Percentiles rank a stretch among this genome's conserved stretches.
These are phyloP conservation scores for Ochotona curzoniae DNA, from an alignment of 2,113 vertebrate genomes.

Conservation along the genomic window DNA sequence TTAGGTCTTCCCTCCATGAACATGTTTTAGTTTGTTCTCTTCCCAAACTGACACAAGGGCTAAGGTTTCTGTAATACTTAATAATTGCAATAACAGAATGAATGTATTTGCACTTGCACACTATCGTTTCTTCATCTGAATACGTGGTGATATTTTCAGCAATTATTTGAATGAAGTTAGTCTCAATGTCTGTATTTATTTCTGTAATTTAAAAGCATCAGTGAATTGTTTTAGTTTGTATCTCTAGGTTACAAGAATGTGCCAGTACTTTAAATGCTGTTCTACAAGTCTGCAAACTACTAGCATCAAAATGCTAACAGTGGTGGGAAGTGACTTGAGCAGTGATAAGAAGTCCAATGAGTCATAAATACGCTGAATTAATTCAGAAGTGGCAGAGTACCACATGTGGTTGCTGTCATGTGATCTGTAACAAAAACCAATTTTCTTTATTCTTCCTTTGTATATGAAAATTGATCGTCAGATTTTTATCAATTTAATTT, in stretches of 20 bases:
- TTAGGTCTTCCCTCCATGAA: not conserved
- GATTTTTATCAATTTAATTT: constrained; percentile 45
- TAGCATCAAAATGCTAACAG: constrained; percentile 19
- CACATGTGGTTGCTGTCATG: constrained; percentile 40
- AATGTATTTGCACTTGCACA: not conserved
- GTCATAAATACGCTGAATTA: constrained; percentile 64
- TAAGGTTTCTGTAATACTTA: constrained; percentile 29
- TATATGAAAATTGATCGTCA: not conserved
- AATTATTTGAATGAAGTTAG: constrained; percentile 4
- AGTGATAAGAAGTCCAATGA: constrained; percentile 43
- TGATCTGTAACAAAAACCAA: constrained; percentile 32
- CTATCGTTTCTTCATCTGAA: not conserved
- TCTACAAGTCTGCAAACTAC: not conserved
- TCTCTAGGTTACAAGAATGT: constrained; percentile 5
- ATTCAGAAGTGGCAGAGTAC: constrained; percentile 50
- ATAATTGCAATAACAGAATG: not conserved
- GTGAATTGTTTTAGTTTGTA: not conserved
- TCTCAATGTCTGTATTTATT: not conserved
- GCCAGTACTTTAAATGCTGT: not conserved
- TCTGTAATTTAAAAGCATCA: not conserved
- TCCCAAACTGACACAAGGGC: not conserved
- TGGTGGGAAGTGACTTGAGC: constrained; percentile 48
- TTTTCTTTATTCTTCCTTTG: constrained; percentile 24
- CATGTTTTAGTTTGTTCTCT: not conserved
- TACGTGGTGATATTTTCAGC: not conserved